Conservation (phyloP, 2,113 vertebrate genomes). For the Hypocryptadius cinnamomeus region DNA sequence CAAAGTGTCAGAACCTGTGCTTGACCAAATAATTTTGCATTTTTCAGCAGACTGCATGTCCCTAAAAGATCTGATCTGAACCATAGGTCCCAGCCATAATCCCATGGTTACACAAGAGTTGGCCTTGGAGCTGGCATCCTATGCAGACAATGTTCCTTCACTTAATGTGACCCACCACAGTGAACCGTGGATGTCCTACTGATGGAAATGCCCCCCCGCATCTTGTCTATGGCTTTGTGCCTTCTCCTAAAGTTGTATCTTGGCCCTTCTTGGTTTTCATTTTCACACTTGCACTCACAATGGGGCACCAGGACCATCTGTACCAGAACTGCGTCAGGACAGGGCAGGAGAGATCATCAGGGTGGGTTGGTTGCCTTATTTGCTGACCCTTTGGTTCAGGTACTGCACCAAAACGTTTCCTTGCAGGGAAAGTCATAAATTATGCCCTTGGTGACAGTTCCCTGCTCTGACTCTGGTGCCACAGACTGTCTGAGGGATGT, state of each 20-base stretch:
- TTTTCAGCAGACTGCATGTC: background rate
- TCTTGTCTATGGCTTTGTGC: background rate
- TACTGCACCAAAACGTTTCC: background rate
- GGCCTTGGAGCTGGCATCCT: background rate
- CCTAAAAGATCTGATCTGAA: background rate
- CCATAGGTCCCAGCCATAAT: background rate
- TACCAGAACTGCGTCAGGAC: background rate
- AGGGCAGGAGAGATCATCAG: background rate
- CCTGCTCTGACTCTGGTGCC: background rate
- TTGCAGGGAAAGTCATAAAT: background rate
- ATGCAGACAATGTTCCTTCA: background rate
- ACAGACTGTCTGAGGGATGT: background rate
- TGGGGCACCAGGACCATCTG: background rate
- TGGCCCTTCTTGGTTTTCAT: background rate
- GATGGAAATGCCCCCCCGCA: background rate
- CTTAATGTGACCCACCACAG: background rate
- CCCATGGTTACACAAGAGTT: background rate
- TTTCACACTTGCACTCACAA: background rate
- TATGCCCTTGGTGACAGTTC: fast-evolving
- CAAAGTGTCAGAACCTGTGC: background rate
- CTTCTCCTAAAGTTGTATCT: background rate
- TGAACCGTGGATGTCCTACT: background rate
- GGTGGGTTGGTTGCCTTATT: background rate
- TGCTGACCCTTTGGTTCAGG: background rate
- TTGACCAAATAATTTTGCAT: background rate